Conservation (phyloP, 2,888 invertebrate genomes). For the Homarus gammarus region DNA sequence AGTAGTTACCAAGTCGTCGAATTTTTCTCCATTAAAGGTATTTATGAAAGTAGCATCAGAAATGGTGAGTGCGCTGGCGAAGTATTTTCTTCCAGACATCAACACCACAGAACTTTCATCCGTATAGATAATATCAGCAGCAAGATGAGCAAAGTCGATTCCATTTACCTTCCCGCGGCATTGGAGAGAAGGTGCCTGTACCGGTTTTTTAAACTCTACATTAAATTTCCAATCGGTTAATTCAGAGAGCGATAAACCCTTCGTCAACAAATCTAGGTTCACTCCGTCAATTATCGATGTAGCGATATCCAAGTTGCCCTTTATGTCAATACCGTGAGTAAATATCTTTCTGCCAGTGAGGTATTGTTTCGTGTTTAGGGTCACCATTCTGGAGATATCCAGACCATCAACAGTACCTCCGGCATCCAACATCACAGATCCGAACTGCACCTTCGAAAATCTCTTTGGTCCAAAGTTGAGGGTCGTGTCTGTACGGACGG, state of each 20-base stretch:
- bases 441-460: not conserved
- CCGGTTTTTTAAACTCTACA: not conserved
- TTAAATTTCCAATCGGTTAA: not conserved
- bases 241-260: not conserved
- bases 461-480: not conserved
- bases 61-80: not conserved
- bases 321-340: not conserved
- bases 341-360: conserved; percentile 20
- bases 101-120: not conserved
- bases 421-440: not conserved
- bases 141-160: not conserved
- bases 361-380: conserved; percentile 1
- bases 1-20: conserved; percentile 5
- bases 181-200: not conserved
- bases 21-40: conserved; percentile 4
- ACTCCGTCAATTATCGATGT: not conserved
- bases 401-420: conserved; percentile 15
- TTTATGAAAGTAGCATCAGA: not conserved
- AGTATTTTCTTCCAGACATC: not conserved
- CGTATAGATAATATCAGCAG: not conserved
- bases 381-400: not conserved
- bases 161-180: not conserved
- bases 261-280: not conserved
- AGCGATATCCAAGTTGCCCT: conserved; percentile 7
- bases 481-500: not conserved